Conservation (phyloP, 2,113 vertebrate species). For the Chionodraco myersi region DNA sequence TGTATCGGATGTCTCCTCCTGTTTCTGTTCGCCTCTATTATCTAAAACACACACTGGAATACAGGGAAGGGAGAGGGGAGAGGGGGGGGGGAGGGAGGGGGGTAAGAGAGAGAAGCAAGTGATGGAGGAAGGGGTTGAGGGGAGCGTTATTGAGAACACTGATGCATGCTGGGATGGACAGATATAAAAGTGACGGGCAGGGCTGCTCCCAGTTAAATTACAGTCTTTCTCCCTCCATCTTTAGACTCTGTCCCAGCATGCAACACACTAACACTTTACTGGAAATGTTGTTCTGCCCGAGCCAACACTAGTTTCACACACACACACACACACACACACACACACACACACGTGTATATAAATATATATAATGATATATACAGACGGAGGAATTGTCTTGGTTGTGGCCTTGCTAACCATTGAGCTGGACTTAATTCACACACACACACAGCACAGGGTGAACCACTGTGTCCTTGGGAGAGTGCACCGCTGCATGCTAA, state of each 20-base stretch:
- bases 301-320: conserved; percentile 36
- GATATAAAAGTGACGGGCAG: conserved; percentile 24
- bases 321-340: conserved; percentile 6
- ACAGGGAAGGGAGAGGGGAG: background rate
- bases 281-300: conserved; percentile 45
- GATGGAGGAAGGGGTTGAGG: conserved; percentile 1
- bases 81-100: background rate
- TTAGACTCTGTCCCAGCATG: conserved; percentile 74
- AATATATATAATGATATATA: conserved; percentile 31
- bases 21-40: conserved; percentile 16
- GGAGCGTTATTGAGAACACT: background rate
- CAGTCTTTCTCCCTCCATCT: conserved; percentile 66
- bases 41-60: conserved; percentile 59
- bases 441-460: conserved; percentile 3
- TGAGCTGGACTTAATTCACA: conserved; percentile 39
- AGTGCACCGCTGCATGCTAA: conserved; percentile 25
- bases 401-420: conserved; percentile 35
- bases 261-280: conserved; percentile 74
- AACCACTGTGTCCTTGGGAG: conserved; percentile 32
- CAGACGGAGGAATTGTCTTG: conserved; percentile 30
- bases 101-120: background rate
- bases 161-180: conserved; percentile 7
- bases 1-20: conserved; percentile 43
- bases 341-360: background rate
- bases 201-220: conserved; percentile 69